A percentile compares a stretch with the other conserved stretches of the same genome.
phyloP scores from a whole-genome alignment of 2,888 invertebrate species.

The Sphaerophoria rueppellii region DNA sequence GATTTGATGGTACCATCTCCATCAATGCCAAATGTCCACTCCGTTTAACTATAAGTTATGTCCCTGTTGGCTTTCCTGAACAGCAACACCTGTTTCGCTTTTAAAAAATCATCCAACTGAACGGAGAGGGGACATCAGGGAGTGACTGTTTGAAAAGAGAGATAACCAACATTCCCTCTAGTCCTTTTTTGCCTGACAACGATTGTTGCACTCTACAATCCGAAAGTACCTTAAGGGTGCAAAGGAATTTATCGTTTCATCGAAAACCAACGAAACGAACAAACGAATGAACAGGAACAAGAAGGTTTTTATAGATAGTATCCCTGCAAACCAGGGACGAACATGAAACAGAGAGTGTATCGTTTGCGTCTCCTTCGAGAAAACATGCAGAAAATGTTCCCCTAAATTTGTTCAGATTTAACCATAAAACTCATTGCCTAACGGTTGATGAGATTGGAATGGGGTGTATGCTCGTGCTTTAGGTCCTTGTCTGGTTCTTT shows the following conservation, averaged over 20 bases:
- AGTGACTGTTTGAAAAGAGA: conserved; percentile 17
- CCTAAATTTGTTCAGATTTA: conserved; percentile 61
- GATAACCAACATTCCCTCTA: conserved; percentile 21
- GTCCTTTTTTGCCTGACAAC: not conserved
- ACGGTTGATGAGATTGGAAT: conserved; percentile 14
- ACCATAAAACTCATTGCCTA: conserved; percentile 59
- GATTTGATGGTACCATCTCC: not conserved
- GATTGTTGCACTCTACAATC: conserved; percentile 39
- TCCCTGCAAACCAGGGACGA: not conserved
- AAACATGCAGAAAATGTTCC: conserved; percentile 51
- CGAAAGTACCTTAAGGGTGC: conserved; percentile 26
- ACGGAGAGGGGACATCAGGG: not conserved
- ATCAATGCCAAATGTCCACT: conserved; percentile 28
- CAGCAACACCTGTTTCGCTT: conserved; percentile 55
- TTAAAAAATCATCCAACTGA: conserved; percentile 33
- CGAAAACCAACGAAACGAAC: conserved; percentile 11
- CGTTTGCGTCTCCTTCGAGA: not conserved
- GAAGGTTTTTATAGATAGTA: no score
- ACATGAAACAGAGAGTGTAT: not conserved
- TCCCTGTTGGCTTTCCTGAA: conserved; percentile 18
- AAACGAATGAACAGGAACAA: conserved; percentile 17
- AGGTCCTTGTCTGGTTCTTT: not conserved
- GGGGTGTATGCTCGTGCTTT: conserved; percentile 26
- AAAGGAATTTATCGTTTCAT: conserved; percentile 52
- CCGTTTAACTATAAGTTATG: conserved; percentile 25